Conservation (phyloP, 2,888 invertebrate species). For the Zygothrica quintamaculata region DNA sequence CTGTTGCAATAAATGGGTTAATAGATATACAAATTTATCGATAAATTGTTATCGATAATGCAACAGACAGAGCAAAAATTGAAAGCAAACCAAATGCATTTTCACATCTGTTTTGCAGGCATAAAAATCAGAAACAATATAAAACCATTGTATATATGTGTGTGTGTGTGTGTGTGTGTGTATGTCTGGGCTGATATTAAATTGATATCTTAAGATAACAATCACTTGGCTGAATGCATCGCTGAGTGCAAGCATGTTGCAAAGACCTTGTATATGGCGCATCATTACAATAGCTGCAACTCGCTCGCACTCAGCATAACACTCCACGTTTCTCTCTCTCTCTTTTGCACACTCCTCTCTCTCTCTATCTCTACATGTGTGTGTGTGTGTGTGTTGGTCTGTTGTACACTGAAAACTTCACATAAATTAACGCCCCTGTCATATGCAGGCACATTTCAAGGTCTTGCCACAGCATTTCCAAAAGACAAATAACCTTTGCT, state of each 20-base stretch:
- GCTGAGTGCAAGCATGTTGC: slow-evolving; percentile 28
- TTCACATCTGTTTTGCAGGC: no score
- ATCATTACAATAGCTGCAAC: slow-evolving; percentile 40
- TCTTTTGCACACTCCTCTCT: neutral
- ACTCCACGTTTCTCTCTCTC: neutral
- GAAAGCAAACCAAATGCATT: no score
- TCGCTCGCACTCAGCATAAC: neutral
- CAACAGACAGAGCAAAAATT: no score
- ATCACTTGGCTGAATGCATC: slow-evolving; percentile 54
- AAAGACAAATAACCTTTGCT: slow-evolving; percentile 48
- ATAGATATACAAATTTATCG: no score
- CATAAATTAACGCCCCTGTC: slow-evolving; percentile 79
- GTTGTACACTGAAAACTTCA: no score
- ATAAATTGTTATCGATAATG: neutral
- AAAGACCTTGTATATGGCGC: slow-evolving; percentile 14
- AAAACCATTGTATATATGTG: no score
- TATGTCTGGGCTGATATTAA: slow-evolving; percentile 15
- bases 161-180: no score
- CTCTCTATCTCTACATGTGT: neutral
- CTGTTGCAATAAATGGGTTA: no score
- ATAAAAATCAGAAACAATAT: no score
- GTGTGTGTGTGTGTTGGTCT: no score
- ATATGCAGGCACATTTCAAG: slow-evolving; percentile 69
- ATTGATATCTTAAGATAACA: slow-evolving; percentile 51
- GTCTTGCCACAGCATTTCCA: slow-evolving; percentile 48